Evolutionary conservation across 2,888 invertebrate genomes (phyloP), one percentile per base, ranked within the genome.

Genomic region (Lepidochrysops patricia): DNA sequence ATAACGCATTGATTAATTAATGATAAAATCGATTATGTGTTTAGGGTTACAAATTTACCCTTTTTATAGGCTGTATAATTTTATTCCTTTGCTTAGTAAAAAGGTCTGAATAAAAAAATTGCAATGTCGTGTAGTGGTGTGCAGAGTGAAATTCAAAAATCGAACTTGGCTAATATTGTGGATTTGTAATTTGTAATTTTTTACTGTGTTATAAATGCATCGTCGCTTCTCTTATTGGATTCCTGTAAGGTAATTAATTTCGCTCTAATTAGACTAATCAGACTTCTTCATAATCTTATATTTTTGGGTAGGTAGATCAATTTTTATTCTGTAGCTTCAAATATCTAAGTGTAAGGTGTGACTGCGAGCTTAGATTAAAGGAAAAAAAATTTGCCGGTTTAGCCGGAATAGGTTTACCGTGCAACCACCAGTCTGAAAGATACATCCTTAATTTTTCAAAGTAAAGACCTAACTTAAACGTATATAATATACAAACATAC

Each of bases 211-310:
- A 37, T 57, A 57, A 59, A 57, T 61, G 58, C 32, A 35, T 43
- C 52, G 65, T 57, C 35, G 25, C 25, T 26, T 9, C 13, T 67
- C 72, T 66, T 72, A 72, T 76, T 72, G 81, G 82, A 83, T 68
- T 82, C 80, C 69, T 72, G 68, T 84, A 82, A 83, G 84, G 84
- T 82, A 79, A 12, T 29, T 58, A 54, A 34, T 48, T 32, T 13
- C 1, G 9, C 43, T 57, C 35, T 43, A 37, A 43, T 23, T 43
- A 43, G 27, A 6, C n/a, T 25, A n/a, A 25, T 26, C 4, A 26
- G 25, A 26, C 13, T 50, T 5, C 29, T 29, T 29, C 29, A 7
- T 34, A 9, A 56, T 19, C 7, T 54, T 13, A 54, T n/a, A n/a
- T n/a, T n/a, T n/a, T n/a, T n/a, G n/a, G n/a, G n/a, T n/a, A n/a